Percentiles rank a stretch among this genome's conserved stretches.
phyloP scores from a whole-genome alignment of 2,113 vertebrate species.

The Camarhynchus parvulus region DNA sequence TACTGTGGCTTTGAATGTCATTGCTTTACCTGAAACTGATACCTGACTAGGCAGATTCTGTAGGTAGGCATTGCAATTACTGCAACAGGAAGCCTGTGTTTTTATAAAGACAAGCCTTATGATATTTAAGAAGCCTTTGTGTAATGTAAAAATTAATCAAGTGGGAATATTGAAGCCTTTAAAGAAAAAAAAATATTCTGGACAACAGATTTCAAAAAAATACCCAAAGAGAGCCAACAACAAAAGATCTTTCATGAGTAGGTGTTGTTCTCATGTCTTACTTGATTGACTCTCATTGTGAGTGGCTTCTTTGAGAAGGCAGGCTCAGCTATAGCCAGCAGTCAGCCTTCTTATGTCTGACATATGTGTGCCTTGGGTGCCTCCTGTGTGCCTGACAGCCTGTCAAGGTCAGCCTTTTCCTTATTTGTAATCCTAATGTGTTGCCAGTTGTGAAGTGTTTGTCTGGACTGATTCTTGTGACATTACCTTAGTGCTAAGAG shows the following conservation, averaged over 20 bases:
- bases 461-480: not conserved
- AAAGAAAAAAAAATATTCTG: not conserved
- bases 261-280: not conserved
- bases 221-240: not conserved
- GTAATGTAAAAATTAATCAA: not conserved
- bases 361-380: accelerated
- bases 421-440: not conserved
- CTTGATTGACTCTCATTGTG: not conserved
- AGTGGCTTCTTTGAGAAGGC: not conserved
- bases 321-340: not conserved
- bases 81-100: not conserved
- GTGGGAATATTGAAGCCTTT: not conserved
- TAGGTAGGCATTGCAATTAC: not conserved
- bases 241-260: not conserved
- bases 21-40: not conserved
- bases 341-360: not conserved
- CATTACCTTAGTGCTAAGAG: accelerated
- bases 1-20: not conserved
- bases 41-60: not conserved
- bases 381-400: not conserved
- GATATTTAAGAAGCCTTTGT: not conserved
- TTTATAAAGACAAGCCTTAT: not conserved
- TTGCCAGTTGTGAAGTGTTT: not conserved
- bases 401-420: not conserved
- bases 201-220: not conserved